A percentile compares a stretch with the other conserved stretches of the same genome.
Conservation (phyloP, 2,797 vertebrate species). For the Thamnophis elegans region DNA sequence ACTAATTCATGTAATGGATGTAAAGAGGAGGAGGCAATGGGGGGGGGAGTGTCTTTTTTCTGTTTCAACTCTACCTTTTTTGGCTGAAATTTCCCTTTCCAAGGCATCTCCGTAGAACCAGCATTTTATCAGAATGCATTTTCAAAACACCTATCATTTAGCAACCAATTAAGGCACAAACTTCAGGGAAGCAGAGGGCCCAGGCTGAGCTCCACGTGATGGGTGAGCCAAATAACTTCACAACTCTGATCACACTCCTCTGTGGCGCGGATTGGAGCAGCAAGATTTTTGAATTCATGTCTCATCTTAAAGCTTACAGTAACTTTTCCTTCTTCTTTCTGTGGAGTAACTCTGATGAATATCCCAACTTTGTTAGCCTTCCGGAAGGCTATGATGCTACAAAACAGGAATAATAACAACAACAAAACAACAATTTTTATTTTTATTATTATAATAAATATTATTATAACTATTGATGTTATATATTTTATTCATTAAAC, state of each 20-base stretch:
- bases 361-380: slow-evolving; percentile 98
- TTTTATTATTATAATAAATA: too few species aligned
- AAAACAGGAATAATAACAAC: slow-evolving; percentile 19
- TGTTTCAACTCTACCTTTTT: not conserved
- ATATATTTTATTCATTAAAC: too few species aligned
- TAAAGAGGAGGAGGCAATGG: slow-evolving; percentile 48
- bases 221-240: slow-evolving; percentile 92
- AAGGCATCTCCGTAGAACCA: slow-evolving; percentile 52
- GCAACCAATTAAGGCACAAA: not conserved
- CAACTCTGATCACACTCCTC: slow-evolving; percentile 81
- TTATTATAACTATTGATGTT: too few species aligned
- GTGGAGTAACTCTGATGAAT: slow-evolving; percentile 97
- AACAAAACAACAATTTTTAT: too few species aligned
- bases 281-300: slow-evolving; percentile 95
- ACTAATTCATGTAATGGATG: slow-evolving; percentile 41
- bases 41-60: slow-evolving; percentile 33
- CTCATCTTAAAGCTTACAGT: slow-evolving; percentile 93
- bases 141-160: not conserved
- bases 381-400: slow-evolving; percentile 92
- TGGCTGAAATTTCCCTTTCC: slow-evolving; percentile 38
- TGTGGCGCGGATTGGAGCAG: slow-evolving; percentile 82
- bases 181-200: slow-evolving; percentile 85
- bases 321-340: slow-evolving; percentile 86
- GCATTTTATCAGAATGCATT: slow-evolving; percentile 11
- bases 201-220: slow-evolving; percentile 93